Percentiles rank a stretch among this genome's conserved stretches.
Evolutionary conservation across 30 jellyfish, hydroid and myxozoan genomes (phyloP).

Genomic region (Chrysaora quinquecirrha): DNA sequence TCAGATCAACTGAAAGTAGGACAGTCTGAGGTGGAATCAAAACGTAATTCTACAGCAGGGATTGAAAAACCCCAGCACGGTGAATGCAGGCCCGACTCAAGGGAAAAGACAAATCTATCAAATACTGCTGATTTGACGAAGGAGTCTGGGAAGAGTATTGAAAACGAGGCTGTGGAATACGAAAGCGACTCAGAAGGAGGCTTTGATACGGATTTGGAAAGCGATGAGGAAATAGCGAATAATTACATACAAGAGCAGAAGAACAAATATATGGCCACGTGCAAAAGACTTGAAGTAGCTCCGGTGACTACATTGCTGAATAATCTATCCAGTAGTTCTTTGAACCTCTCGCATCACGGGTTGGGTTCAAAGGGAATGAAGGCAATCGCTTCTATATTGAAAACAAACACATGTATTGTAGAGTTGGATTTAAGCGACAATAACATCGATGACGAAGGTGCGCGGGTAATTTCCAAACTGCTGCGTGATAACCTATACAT

Average conservation of each 20-base stretch:
- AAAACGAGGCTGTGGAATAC: too few relatives aligned
- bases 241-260: conserved; percentile 50
- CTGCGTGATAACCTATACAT: conserved; percentile 48
- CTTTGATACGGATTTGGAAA: conserved; percentile 61
- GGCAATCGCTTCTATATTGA: conserved; percentile 45
- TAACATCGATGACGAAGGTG: conserved; percentile 45
- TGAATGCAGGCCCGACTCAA: too few relatives aligned
- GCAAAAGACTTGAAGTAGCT: conserved; percentile 58
- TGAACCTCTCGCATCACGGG: conserved; percentile 65
- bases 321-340: conserved; percentile 17
- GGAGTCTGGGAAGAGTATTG: too few relatives aligned
- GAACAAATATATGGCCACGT: conserved; percentile 30
- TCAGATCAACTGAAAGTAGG: too few relatives aligned
- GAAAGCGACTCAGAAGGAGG: conserved; percentile 42
- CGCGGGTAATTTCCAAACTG: conserved; percentile 33
- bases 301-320: conserved; percentile 42
- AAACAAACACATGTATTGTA: conserved; percentile 48
- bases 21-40: too few relatives aligned
- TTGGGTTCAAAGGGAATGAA: conserved; percentile 52
- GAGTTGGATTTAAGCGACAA: conserved; percentile 64
- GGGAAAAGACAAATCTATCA: too few relatives aligned
- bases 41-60: too few relatives aligned
- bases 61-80: too few relatives aligned
- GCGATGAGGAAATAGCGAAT: conserved; percentile 18
- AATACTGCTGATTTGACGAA: too few relatives aligned